These are phyloP conservation scores for Syrmaticus mikado DNA, from an alignment of 2,113 vertebrate species.

Conservation along the genomic window DNA sequence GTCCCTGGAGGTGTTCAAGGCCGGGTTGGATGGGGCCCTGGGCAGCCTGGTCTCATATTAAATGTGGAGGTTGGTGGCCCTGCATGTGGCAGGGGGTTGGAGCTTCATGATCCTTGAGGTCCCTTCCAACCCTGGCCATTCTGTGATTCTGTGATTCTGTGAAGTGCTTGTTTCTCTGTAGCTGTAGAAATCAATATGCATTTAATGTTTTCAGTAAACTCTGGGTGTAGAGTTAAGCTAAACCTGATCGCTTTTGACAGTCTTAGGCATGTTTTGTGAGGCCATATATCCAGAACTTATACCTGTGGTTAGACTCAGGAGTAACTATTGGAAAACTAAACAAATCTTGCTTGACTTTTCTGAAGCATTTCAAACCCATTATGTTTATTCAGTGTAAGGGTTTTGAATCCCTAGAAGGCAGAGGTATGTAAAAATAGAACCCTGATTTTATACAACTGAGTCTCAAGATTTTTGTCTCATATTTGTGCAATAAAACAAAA, in stretches of 20 bases:
- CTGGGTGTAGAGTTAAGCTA: background rate
- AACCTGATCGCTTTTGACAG: background rate
- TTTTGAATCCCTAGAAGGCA: background rate
- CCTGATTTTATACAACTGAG: background rate
- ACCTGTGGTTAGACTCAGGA: background rate
- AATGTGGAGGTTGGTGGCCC: too few relatives aligned
- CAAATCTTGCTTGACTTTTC: background rate
- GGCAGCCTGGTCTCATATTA: too few relatives aligned
- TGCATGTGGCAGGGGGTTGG: too few relatives aligned
- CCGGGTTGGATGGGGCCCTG: too few relatives aligned
- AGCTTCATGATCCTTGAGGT: too few relatives aligned
- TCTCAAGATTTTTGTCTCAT: background rate
- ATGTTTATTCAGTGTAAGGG: background rate
- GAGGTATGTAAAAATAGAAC: background rate
- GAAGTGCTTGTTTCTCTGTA: background rate
- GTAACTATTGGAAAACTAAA: background rate
- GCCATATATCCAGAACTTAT: background rate
- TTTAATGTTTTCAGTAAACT: background rate
- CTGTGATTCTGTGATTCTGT: too few relatives aligned
- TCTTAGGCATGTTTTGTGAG: background rate
- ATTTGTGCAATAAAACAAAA: background rate
- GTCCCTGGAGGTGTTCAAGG: too few relatives aligned
- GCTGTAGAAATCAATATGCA: background rate
- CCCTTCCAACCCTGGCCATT: too few relatives aligned
- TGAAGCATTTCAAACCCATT: background rate